These are phyloP conservation scores for Misgurnus mizolepis DNA, from an alignment of 2,113 vertebrate genomes.

Conservation along the genomic window DNA sequence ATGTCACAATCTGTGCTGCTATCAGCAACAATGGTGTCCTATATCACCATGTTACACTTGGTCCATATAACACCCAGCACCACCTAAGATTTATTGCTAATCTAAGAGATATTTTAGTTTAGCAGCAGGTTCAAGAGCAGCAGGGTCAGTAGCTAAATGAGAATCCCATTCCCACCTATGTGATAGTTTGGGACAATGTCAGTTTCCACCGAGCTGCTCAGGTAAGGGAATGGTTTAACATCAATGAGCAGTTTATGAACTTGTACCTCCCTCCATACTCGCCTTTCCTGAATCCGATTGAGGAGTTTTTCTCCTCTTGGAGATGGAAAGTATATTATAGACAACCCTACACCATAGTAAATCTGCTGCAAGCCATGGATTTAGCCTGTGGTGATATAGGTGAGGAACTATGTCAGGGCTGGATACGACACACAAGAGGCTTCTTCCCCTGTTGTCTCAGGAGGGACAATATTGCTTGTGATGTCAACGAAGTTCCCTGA, in stretches of 20 bases:
- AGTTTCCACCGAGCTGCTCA: constrained; percentile 21
- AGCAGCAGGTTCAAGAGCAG: constrained; percentile 39
- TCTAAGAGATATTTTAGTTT: constrained; percentile 38
- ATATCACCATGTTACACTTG: constrained; percentile 34
- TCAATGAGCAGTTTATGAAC: constrained; percentile 29
- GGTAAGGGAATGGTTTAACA: constrained; percentile 20
- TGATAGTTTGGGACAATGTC: constrained; percentile 24
- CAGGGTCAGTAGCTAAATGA: constrained; percentile 36
- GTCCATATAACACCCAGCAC: constrained; percentile 35
- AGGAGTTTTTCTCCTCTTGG: too few species aligned
- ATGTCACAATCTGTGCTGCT: constrained; percentile 42
- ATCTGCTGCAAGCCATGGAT: too few species aligned
- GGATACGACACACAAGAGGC: too few species aligned
- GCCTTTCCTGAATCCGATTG: too few species aligned
- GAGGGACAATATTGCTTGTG: too few species aligned
- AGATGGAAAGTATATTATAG: too few species aligned
- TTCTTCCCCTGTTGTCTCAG: too few species aligned
- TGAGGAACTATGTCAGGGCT: too few species aligned
- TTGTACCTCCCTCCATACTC: background rate
- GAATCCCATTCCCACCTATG: constrained; percentile 30
- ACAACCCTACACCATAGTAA: too few species aligned
- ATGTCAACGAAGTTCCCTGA: too few species aligned
- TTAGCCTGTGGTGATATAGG: too few species aligned
- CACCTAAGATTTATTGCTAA: constrained; percentile 37
- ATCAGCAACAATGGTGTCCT: constrained; percentile 31